Evolutionary conservation across 1,140 invertebrate genomes (phyloP).

Genomic region (Drosophila lowei): DNA sequence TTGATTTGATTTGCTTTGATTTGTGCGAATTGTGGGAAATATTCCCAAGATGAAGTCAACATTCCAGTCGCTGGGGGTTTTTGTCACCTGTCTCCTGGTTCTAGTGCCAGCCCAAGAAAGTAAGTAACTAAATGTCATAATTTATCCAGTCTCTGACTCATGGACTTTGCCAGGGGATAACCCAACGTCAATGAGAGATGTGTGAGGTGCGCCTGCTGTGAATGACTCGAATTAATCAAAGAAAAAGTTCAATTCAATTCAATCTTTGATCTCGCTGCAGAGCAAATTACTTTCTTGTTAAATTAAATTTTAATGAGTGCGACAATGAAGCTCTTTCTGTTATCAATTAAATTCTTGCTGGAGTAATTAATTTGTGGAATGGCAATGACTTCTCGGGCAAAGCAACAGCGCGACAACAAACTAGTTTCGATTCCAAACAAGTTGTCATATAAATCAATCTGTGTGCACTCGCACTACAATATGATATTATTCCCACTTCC

Average conservation of each 20-base stretch:
- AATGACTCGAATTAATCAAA: slow-evolving; percentile 4
- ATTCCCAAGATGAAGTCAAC: slow-evolving; percentile 51
- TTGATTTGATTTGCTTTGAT: slow-evolving; percentile 20
- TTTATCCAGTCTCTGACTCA: slow-evolving; percentile 44
- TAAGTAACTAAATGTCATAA: slow-evolving; percentile 51
- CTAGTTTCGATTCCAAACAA: slow-evolving; percentile 6
- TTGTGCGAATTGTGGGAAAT: slow-evolving; percentile 32
- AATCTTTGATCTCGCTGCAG: slow-evolving; percentile 12
- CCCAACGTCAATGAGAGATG: slow-evolving; percentile 23
- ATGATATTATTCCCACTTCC: not conserved
- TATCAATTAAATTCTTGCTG: slow-evolving; percentile 7
- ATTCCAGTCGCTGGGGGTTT: slow-evolving; percentile 27
- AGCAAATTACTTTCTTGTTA: slow-evolving; percentile 30
- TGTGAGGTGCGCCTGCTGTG: not conserved
- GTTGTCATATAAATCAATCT: not conserved
- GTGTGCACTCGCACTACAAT: not conserved
- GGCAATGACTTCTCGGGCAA: not conserved
- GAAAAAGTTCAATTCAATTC: slow-evolving; percentile 2
- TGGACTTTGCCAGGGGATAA: slow-evolving; percentile 6
- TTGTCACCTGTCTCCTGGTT: slow-evolving; percentile 28
- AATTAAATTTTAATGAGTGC: not conserved
- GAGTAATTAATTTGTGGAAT: not conserved
- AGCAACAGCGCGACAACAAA: slow-evolving; percentile 1
- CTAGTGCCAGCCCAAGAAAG: slow-evolving; percentile 59
- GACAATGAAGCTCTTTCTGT: slow-evolving; percentile 8